Base-by-base conservation (phyloP, 2,113 vertebrate genomes). In the Brachyhypopomus occidentalis region DNA sequence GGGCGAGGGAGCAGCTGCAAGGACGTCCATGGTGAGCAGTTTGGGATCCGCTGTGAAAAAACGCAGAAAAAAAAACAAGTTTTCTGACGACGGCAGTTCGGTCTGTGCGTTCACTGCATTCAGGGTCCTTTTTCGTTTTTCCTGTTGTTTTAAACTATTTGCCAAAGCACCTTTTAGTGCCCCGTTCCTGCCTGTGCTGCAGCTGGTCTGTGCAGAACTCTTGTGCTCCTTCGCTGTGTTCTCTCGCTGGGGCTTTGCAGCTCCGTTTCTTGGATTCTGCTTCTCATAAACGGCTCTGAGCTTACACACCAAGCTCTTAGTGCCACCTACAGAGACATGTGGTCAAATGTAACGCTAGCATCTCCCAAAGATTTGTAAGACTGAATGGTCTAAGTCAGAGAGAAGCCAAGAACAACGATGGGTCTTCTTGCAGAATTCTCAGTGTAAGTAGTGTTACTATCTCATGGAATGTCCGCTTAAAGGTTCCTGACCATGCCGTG, bases 211-310 rank as follows among this genome's bases (percentile, higher is more conserved):
- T 81, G 80, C 79, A 67, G 12, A 36, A 25, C 55, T 62, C 60
- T 55, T 73, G 67, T 58, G 9, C 34, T 34, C 52, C 19, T 30
- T 25, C 17, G 82, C 17, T 22, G 0, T 4, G 2, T 19, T 20
- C 16, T 78, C 20, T n/a, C 60, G 63, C 72, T 59, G 73, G 30
- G 30, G 8, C 30, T 81, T 81, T 14, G 56, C 84, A 36, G 6
- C 11, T 78, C 74, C 89, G 66, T 25, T 27, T 72, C 72, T 84
- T 30, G 89, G 83, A 7, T 75, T 73, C 55, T 59, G 67, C 22
- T 84, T 80, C 79, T 90, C 81, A 69, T 83, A 90, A 2, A 85
- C 2, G 17, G 56, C 86, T 81, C 88, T 93, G 77, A 95, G 89
- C 45, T 60, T 87, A 12, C 85, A 82, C 41, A 95, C 87, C 82